Percentiles rank a stretch among this genome's conserved stretches.
These are phyloP conservation scores for Urophycis tenuis DNA, from an alignment of 2,797 vertebrate genomes.

Conservation along the genomic window DNA sequence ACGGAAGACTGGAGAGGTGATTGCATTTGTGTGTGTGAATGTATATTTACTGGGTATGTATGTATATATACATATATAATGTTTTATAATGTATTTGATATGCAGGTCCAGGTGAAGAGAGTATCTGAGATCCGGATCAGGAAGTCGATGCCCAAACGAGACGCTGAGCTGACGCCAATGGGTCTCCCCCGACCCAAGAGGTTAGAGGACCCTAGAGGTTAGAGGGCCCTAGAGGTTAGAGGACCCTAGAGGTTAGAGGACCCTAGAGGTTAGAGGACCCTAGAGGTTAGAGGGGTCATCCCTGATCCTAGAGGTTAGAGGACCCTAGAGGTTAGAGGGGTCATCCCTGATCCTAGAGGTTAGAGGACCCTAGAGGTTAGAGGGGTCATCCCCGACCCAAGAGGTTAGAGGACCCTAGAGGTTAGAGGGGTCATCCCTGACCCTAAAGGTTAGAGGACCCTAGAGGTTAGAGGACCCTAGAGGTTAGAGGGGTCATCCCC, in stretches of 20 bases:
- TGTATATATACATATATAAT: background rate
- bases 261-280: background rate
- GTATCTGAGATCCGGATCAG: constrained; percentile 95
- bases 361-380: too few relatives aligned
- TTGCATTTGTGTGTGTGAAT: background rate
- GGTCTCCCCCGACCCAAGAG: constrained; percentile 92
- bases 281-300: too few relatives aligned
- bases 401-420: too few relatives aligned
- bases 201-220: constrained; percentile 46
- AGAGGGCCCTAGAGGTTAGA: too few relatives aligned
- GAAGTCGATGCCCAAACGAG: constrained; percentile 82
- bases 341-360: too few relatives aligned
- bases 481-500: too few relatives aligned
- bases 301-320: background rate
- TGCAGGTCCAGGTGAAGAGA: constrained; percentile 65
- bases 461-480: too few relatives aligned
- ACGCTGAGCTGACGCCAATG: constrained; percentile 90
- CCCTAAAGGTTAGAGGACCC: too few relatives aligned
- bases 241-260: background rate
- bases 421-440: too few relatives aligned
- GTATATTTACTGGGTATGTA: too few relatives aligned
- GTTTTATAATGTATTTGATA: background rate
- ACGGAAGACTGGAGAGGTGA: background rate
- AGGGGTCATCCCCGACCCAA: too few relatives aligned
- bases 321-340: background rate